A percentile compares a stretch with the other conserved stretches of the same genome.
phyloP scores from a whole-genome alignment of 64 coral and sea anemone genomes.

The Montipora capricornis region DNA sequence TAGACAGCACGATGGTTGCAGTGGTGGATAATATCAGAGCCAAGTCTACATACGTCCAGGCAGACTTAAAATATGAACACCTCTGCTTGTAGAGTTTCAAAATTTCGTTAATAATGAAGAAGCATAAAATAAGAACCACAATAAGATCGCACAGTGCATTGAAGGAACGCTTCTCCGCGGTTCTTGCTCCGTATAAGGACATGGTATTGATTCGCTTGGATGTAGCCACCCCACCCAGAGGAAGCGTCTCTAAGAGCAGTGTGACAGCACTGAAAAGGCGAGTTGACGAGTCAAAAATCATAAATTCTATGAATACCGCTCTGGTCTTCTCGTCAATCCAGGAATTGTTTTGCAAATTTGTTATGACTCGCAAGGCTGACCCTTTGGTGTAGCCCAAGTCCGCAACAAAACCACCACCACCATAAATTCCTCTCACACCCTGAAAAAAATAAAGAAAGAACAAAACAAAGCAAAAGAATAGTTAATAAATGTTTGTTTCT shows the following conservation, averaged over 20 bases:
- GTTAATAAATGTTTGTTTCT: neutral
- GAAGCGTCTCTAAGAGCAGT: constrained; percentile 69
- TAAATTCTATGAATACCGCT: constrained; percentile 83
- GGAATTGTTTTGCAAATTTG: constrained; percentile 74
- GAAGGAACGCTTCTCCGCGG: constrained; percentile 66
- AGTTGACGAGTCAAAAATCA: constrained; percentile 82
- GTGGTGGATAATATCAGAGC: constrained; percentile 65
- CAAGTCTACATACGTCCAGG: constrained; percentile 83
- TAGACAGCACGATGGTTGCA: constrained; percentile 76
- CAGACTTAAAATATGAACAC: constrained; percentile 77
- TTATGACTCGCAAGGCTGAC: constrained; percentile 70
- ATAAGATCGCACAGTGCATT: constrained; percentile 86
- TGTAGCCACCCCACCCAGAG: constrained; percentile 73
- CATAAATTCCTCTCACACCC: constrained; percentile 68
- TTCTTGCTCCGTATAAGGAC: constrained; percentile 79
- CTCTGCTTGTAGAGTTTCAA: constrained; percentile 74
- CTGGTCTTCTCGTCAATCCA: constrained; percentile 88
- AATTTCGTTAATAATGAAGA: constrained; percentile 71
- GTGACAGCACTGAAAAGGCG: constrained; percentile 86
- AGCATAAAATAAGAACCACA: constrained; percentile 72
- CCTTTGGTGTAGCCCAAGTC: constrained; percentile 83
- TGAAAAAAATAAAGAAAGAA: neutral
- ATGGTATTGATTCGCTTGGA: constrained; percentile 76
- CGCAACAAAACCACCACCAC: constrained; percentile 88
- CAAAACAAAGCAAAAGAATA: neutral